Percentiles rank a stretch among this genome's conserved stretches.
Conservation (phyloP, 2,797 vertebrate species). For the Galaxias olidus region DNA sequence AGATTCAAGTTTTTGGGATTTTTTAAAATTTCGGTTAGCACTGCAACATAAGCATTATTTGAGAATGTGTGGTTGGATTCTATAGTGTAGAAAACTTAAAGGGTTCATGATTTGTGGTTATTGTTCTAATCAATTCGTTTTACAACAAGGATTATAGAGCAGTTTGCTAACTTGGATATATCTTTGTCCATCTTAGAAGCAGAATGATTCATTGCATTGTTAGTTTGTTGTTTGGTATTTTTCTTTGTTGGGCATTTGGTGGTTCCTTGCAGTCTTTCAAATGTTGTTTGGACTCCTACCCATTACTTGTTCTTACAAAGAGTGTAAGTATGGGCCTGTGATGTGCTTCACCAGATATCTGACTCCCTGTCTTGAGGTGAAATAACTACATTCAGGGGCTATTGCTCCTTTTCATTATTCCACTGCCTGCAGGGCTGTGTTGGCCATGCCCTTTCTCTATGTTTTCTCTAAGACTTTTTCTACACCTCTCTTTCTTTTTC, state of each 20-base stretch:
- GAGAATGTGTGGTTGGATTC: too few species aligned
- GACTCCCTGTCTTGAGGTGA: slow-evolving; percentile 52
- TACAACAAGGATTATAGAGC: too few species aligned
- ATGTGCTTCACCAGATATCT: not conserved
- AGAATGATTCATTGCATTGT: slow-evolving; percentile 57
- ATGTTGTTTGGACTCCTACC: slow-evolving; percentile 38
- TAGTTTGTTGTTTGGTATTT: slow-evolving; percentile 56
- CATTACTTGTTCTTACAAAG: slow-evolving; percentile 64
- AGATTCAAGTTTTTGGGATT: too few species aligned
- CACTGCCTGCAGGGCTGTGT: not conserved
- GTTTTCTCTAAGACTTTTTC: not conserved
- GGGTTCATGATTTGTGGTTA: too few species aligned
- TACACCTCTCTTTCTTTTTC: slow-evolving; percentile 30
- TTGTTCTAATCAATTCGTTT: too few species aligned
- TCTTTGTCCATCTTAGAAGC: too few species aligned
- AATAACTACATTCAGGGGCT: slow-evolving; percentile 28
- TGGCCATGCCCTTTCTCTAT: not conserved
- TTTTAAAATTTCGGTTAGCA: too few species aligned
- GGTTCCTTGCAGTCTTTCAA: not conserved
- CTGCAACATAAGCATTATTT: too few species aligned
- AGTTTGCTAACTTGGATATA: too few species aligned
- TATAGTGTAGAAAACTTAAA: too few species aligned
- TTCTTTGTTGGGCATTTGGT: slow-evolving; percentile 16
- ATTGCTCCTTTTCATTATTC: slow-evolving; percentile 21
- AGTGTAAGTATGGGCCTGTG: slow-evolving; percentile 40